Base-by-base conservation (phyloP, 2,888 invertebrate species). In the Parasteatoda lunata region DNA sequence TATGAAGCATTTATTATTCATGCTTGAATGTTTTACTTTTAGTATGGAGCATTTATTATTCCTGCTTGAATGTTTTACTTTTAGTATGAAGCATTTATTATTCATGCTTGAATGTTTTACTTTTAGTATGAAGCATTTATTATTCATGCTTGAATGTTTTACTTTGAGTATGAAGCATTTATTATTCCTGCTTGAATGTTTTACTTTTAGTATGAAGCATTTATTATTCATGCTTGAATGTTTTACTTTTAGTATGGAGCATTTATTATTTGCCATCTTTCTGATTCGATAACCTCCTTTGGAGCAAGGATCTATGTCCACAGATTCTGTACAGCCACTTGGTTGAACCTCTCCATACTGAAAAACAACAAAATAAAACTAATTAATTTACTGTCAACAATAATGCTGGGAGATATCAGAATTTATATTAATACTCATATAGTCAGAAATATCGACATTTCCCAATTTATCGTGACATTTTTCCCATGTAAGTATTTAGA, bases 231-330 rank as follows among this genome's bases (percentile, higher is more conserved):
- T 48, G 13, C 6, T 9, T 48, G 30, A 13, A 75, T 5, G 13
- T 11, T 77, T 77, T 88, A 88, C 86, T 64, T 89, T 89, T 64
- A 89, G 66, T 52, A 89, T 72, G 15, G 89, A 86, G 47, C 89
- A 89, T 70, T 87, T 89, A 30, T 72, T 80, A 49, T 87, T 89
- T 7, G 89, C 89, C 48, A 81, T 83, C 81, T 87, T 86, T 49
- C 86, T 59, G 8, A 79, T 83, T 66, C 85, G 65, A 45, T 89
- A 89, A 30, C 89, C 89, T 69, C 89, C 89, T 72, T 80, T 75
- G 0, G 78, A 79, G 73, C 89, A 89, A 45, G 89, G 89, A 52
- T 89, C 89, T 6, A 89, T 80, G 30, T 89, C 87, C 4, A 66
- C 70, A 13, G 87, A 79, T 30, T 89, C 86, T 5, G 78, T 71